Percentiles rank a stretch among this genome's conserved stretches.
phyloP scores from a whole-genome alignment of 1,140 invertebrate species.

The Mylabris phalerata region DNA sequence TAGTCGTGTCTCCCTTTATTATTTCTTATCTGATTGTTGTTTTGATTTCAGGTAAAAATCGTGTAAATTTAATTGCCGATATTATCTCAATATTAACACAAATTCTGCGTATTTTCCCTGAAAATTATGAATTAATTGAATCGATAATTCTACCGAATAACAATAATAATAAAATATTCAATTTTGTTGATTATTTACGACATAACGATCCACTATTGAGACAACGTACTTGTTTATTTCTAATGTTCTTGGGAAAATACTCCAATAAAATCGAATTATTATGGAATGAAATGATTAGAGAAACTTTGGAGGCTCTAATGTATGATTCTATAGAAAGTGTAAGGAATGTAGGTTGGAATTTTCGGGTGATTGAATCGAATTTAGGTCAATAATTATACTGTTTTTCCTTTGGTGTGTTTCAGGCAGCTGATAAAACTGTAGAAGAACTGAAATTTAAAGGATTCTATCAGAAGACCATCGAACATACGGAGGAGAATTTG shows the following conservation, averaged over 20 bases:
- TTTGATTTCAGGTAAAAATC: conserved; percentile 48
- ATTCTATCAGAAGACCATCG: conserved; percentile 39
- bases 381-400: conserved; percentile 10
- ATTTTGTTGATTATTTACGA: conserved; percentile 53
- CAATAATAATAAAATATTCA: conserved; percentile 38
- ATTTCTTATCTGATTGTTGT: conserved; percentile 23
- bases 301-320: conserved; percentile 48
- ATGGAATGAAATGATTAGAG: conserved; percentile 52
- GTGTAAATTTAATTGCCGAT: conserved; percentile 54
- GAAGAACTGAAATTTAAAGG: conserved; percentile 49
- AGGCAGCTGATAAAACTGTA: conserved; percentile 48
- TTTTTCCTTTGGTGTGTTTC: conserved; percentile 28
- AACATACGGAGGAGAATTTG: neutral
- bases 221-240: conserved; percentile 58
- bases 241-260: conserved; percentile 58
- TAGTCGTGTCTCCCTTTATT: neutral
- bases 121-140: conserved; percentile 67
- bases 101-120: conserved; percentile 63
- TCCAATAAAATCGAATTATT: conserved; percentile 53
- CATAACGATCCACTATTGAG: conserved; percentile 54
- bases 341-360: conserved; percentile 43
- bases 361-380: neutral
- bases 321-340: conserved; percentile 47
- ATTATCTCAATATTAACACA: conserved; percentile 65
- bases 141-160: conserved; percentile 50